Evolutionary conservation across 2,888 invertebrate genomes (phyloP), one percentile per base, ranked within the genome.

Genomic region (Nemurella pictetii): DNA sequence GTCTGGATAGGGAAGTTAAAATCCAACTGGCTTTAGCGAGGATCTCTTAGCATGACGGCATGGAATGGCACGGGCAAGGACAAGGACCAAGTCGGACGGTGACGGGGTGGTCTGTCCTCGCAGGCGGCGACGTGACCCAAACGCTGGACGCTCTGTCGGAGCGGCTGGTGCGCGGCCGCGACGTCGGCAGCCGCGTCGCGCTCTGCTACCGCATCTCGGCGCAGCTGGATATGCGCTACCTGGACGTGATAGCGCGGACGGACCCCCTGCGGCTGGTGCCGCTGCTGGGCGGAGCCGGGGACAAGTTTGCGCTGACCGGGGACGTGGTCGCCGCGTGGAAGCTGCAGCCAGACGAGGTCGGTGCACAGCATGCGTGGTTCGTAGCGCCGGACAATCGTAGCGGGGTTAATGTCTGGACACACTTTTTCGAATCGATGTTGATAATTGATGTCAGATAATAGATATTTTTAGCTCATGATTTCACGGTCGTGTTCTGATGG

Each of bases 221-320:
- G 87, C 92, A 92, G 87, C 89, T 93, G 83, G 92, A 93, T 85
- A 92, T 81, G 30, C 74, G 86, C 12, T 87, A 85, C 83, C 35
- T 85, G 83, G 91, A 92, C 83, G 90, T 94, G 75, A 88, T 93
- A 55, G 90, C 90, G 0, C 91, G 92, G 36, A 90, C 90, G 84
- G 92, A 93, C 88, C 91, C 92, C 0, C 89, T 91, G 55, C 89
- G 90, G 85, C 89, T 94, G 85, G 88, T 94, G 20, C 91, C 92
- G 15, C 90, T 92, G 15, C 90, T 91, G 20, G 91, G 91, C 77
- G 91, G 92, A 87, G 92, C 93, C 87, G 91, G 92, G 87, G 92
- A 93, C 87, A 93, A 93, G 87, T 88, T 93, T 73, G 91, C 93
- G 86, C 92, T 94, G 0, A 92, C 93, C n/a, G 92, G 91, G 86